These are phyloP conservation scores for Plebejus anna DNA, from an alignment of 2,888 invertebrate species.

Conservation along the genomic window DNA sequence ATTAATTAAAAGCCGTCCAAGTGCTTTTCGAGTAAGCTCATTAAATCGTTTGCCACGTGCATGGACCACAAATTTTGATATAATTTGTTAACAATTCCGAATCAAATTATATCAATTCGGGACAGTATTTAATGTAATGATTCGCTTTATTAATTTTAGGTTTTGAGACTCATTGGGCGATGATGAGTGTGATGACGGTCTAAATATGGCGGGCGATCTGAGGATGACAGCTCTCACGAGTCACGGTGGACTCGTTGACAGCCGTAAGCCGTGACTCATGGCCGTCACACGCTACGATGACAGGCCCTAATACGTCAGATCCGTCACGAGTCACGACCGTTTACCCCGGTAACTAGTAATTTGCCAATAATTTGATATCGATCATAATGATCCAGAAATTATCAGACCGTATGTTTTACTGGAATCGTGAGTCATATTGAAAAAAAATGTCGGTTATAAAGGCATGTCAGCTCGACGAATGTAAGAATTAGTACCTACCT, in stretches of 20 bases:
- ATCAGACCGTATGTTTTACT: neutral
- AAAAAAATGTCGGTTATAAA: neutral
- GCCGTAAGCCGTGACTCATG: neutral
- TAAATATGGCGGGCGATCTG: neutral
- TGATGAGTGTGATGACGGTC: slow-evolving; percentile 7
- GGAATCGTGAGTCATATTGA: neutral
- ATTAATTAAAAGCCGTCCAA: neutral
- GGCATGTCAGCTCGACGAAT: neutral
- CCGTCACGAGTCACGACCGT: slow-evolving; percentile 1
- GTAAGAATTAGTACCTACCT: neutral
- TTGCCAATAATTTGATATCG: neutral
- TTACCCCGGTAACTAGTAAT: neutral
- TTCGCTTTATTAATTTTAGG: neutral
- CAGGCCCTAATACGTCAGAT: slow-evolving; percentile 2
- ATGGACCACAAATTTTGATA: slow-evolving; percentile 1
- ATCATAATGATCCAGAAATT: neutral
- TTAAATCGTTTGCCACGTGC: neutral
- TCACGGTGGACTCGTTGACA: neutral
- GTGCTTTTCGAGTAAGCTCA: neutral
- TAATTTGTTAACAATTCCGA: neutral
- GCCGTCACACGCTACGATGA: slow-evolving; percentile 5
- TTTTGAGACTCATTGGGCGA: neutral
- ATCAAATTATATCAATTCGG: neutral
- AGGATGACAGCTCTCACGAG: slow-evolving; percentile 1
- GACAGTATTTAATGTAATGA: neutral